Conservation (phyloP, 2,113 vertebrate genomes). For the Odontesthes bonariensis region DNA sequence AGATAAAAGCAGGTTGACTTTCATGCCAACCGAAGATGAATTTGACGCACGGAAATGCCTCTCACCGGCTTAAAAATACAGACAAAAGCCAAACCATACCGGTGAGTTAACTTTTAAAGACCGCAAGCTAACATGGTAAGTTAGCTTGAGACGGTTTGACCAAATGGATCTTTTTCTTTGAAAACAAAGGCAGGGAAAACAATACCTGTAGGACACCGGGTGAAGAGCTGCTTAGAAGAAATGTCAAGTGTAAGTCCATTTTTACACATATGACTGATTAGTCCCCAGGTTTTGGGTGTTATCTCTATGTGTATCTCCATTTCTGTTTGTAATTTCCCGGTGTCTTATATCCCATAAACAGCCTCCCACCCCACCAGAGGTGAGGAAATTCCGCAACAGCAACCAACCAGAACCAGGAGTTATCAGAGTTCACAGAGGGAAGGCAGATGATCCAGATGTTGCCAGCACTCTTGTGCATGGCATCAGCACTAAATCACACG, state of each 20-base stretch:
- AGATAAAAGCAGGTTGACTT: not conserved
- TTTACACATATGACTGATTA: not conserved
- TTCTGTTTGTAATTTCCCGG: not conserved
- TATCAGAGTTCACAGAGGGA: slow-evolving; percentile 84
- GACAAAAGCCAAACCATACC: slow-evolving; percentile 35
- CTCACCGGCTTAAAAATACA: not conserved
- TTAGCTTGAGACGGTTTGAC: not conserved
- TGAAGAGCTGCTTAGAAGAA: slow-evolving; percentile 78
- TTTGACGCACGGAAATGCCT: slow-evolving; percentile 13
- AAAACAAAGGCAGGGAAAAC: slow-evolving; percentile 84
- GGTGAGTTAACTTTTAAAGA: slow-evolving; percentile 49
- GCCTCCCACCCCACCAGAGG: slow-evolving; percentile 81
- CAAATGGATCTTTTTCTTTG: not conserved
- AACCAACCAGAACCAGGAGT: slow-evolving; percentile 80
- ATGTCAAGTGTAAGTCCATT: slow-evolving; percentile 29
- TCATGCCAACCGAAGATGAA: not conserved
- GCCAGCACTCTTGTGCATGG: slow-evolving; percentile 86
- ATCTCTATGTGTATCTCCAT: not conserved
- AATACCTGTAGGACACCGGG: slow-evolving; percentile 67
- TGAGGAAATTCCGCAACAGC: slow-evolving; percentile 84
- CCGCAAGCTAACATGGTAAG: not conserved
- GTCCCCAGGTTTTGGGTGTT: not conserved
- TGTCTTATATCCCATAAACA: slow-evolving; percentile 43
- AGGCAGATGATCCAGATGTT: slow-evolving; percentile 85
- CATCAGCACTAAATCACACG: slow-evolving; percentile 62